Conservation (phyloP, 2,888 invertebrate genomes). For the Drosophila emarginata region DNA sequence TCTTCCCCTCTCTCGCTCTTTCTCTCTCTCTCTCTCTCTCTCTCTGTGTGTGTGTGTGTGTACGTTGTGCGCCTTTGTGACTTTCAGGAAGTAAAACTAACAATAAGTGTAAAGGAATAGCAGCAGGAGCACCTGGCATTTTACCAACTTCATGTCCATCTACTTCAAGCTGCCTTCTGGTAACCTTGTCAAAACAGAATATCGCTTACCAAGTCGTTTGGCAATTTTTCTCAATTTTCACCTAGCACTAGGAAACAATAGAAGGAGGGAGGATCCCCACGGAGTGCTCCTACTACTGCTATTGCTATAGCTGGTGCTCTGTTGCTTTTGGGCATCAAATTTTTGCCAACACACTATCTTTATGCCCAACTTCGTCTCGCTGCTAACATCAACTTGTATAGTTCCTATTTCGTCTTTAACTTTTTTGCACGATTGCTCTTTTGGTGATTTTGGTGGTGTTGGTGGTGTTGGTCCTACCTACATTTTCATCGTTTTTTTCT, state of each 20-base stretch:
- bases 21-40: not conserved
- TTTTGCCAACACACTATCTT: slow-evolving; percentile 50
- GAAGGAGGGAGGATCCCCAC: slow-evolving; percentile 35
- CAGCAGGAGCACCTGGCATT: slow-evolving; percentile 64
- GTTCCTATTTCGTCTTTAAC: slow-evolving; percentile 1
- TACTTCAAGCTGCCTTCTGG: slow-evolving; percentile 21
- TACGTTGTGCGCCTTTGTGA: slow-evolving; percentile 5
- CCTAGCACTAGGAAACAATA: slow-evolving; percentile 50
- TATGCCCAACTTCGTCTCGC: slow-evolving; percentile 30
- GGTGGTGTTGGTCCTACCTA: not conserved
- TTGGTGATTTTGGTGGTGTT: slow-evolving; percentile 64
- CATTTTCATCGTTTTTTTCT: not conserved
- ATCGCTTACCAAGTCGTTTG: slow-evolving; percentile 78
- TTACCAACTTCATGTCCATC: slow-evolving; percentile 49
- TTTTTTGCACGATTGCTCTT: slow-evolving; percentile 68
- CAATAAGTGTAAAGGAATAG: slow-evolving; percentile 58
- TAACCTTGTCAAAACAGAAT: slow-evolving; percentile 65
- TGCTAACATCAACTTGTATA: slow-evolving; percentile 10
- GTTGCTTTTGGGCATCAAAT: slow-evolving; percentile 75
- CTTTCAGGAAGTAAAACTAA: slow-evolving; percentile 38
- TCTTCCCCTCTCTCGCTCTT: not conserved
- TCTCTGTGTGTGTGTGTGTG: slow-evolving; percentile 34
- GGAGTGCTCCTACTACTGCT: slow-evolving; percentile 1
- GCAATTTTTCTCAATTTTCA: slow-evolving; percentile 80
- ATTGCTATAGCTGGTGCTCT: slow-evolving; percentile 20